Evolutionary conservation across 2,113 vertebrate species (phyloP), one percentile per base, ranked within the genome.

Genomic region (Anhinga anhinga): DNA sequence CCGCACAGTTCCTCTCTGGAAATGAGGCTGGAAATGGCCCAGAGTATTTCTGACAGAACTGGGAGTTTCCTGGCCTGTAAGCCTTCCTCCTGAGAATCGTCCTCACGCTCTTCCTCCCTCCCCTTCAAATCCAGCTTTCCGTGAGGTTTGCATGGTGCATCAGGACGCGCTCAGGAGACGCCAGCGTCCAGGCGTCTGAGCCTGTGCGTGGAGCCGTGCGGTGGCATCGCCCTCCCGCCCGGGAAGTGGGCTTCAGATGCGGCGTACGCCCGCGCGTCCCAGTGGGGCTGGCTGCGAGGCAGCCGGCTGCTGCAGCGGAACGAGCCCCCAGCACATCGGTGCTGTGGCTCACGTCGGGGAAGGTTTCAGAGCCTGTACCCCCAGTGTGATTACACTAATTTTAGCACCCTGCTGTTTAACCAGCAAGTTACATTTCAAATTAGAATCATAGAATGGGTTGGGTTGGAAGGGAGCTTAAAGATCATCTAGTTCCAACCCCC

Each of bases 141-240:
- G 1, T 5, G 49, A 32, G 20, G 11, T 42, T 14, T 13, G 9
- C 4, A 15, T 8, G 47, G 1, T 8, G 36, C 23, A 7, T 38
- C 18, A 13, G 38, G 34, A 15, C 6, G 25, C 29, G 81, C 36
- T 66, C 10, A 20, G 15, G 62, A 13, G 36, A 8, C 3, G 23
- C 15, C 52, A 0, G 32, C 1, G 3, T 4, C 42, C 3, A n/a
- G n/a, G n/a, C n/a, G n/a, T n/a, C n/a, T n/a, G 2, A 7, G 44
- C n/a, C 29, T 1, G 0, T 5, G 16, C 1, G 0, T 2, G 38
- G 47, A 40, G 59, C 5, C 0, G 1, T 14, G 38, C 10, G 4
- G 3, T 3, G 66, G 3, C 32, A 36, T 15, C n/a, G 1, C 22
- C 23, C 19, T 53, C 21, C 25, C 0, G 13, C 40, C 0, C 40